These are phyloP conservation scores for Blastobasis adustella DNA, from an alignment of 2,888 invertebrate genomes.

Conservation along the genomic window DNA sequence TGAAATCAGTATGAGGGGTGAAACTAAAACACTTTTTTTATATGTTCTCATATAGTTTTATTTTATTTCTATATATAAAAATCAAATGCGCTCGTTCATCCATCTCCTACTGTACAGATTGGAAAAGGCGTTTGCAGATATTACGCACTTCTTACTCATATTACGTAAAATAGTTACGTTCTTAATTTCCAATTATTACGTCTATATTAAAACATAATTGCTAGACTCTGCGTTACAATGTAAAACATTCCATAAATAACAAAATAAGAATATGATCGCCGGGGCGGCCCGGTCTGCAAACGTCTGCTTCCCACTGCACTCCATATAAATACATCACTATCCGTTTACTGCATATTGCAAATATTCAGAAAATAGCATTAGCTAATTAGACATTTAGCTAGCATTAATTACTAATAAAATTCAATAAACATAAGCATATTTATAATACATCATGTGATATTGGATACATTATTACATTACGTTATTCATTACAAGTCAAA, in stretches of 20 bases:
- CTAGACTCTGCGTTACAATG: too few relatives aligned
- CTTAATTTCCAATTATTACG: too few relatives aligned
- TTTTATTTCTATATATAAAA: slow-evolving; percentile 60
- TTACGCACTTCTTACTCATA: not conserved
- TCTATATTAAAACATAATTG: too few relatives aligned
- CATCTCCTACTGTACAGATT: slow-evolving; percentile 49
- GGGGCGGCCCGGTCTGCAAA: not conserved
- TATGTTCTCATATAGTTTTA: slow-evolving; percentile 66
- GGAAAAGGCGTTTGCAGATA: slow-evolving; percentile 7
- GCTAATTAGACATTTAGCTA: slow-evolving; percentile 70
- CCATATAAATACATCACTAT: slow-evolving; percentile 63
- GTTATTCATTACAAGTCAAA: slow-evolving; percentile 31
- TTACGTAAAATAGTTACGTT: too few relatives aligned
- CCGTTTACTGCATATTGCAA: slow-evolving; percentile 59
- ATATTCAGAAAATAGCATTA: slow-evolving; percentile 72
- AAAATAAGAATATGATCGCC: slow-evolving; percentile 1
- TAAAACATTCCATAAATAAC: too few relatives aligned
- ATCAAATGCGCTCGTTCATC: slow-evolving; percentile 66
- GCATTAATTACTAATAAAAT: slow-evolving; percentile 61
- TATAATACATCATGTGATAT: slow-evolving; percentile 61
- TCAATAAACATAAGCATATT: slow-evolving; percentile 51
- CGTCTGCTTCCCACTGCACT: slow-evolving; percentile 9
- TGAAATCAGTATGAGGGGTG: too few relatives aligned
- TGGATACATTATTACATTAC: slow-evolving; percentile 41
- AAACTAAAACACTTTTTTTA: not conserved